Evolutionary conservation across 2,888 invertebrate genomes (phyloP).

Genomic region (Agrypnus murinus): DNA sequence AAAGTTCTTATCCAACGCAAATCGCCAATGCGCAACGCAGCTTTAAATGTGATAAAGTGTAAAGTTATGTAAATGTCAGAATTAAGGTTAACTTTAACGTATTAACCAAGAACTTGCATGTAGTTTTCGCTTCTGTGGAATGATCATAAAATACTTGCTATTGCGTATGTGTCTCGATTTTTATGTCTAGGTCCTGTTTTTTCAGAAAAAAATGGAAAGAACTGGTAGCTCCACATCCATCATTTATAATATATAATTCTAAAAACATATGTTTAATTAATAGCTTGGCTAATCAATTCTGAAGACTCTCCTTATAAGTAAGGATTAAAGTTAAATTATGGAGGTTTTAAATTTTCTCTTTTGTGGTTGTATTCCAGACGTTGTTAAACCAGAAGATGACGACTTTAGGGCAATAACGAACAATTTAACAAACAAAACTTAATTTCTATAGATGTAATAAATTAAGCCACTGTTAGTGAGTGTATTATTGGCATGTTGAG

Average conservation of each 20-base stretch:
- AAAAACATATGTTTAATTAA: constrained; percentile 51
- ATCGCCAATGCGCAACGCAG: constrained; percentile 33
- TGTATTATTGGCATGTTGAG: constrained; percentile 40
- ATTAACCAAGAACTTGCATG: constrained; percentile 36
- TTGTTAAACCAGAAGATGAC: not conserved
- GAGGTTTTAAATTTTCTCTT: constrained; percentile 26
- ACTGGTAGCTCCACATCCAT: constrained; percentile 39
- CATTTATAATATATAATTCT: constrained; percentile 45
- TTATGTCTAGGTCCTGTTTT: constrained; percentile 35
- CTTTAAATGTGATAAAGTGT: constrained; percentile 31
- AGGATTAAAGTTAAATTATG: constrained; percentile 35
- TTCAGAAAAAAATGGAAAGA: constrained; percentile 12
- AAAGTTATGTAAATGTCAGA: constrained; percentile 43
- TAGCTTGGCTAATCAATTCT: constrained; percentile 43
- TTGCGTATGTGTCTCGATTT: constrained; percentile 34
- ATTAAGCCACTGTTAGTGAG: constrained; percentile 26
- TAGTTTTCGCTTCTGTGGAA: constrained; percentile 35
- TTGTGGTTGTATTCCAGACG: constrained; percentile 17
- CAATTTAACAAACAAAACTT: not conserved
- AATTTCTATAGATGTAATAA: constrained; percentile 19
- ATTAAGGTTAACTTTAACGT: constrained; percentile 39
- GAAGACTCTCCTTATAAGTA: constrained; percentile 40
- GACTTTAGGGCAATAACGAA: not conserved
- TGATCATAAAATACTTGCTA: constrained; percentile 36
- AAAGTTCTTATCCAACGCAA: constrained; percentile 26